A percentile compares a stretch with the other conserved stretches of the same genome.
Conservation (phyloP, 2,797 vertebrate species). For the Lacerta agilis region DNA sequence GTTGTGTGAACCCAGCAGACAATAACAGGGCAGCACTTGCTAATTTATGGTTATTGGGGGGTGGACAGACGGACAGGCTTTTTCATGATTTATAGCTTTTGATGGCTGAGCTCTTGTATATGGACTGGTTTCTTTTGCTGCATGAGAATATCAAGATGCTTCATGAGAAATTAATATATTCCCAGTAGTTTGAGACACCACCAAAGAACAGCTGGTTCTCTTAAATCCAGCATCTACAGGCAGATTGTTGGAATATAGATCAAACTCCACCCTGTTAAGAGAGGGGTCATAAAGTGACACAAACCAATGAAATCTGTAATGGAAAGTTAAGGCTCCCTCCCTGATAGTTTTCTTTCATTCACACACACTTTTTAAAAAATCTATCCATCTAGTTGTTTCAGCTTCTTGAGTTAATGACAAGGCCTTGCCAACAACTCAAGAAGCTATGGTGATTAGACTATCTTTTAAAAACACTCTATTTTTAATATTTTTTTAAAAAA, state of each 20-base stretch:
- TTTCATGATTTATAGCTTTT: not conserved
- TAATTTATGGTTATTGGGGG: conserved; percentile 25
- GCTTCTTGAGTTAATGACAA: not conserved
- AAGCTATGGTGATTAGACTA: not conserved
- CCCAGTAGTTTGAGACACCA: not conserved
- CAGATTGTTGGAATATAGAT: conserved; percentile 19
- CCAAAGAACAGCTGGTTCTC: conserved; percentile 11
- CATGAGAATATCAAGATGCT: conserved; percentile 9
- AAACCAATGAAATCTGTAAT: not conserved
- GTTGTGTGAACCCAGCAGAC: conserved; percentile 23
- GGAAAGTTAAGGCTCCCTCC: conserved; percentile 1
- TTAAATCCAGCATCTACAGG: conserved; percentile 19
- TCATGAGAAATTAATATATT: conserved; percentile 27
- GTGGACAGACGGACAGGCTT: not conserved
- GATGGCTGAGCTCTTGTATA: not conserved
- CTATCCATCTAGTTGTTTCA: too few relatives aligned
- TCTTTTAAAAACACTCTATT: not conserved
- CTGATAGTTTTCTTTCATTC: not conserved
- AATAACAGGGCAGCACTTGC: conserved; percentile 24
- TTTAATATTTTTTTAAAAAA: not conserved
- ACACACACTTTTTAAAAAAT: not conserved
- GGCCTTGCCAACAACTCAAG: not conserved
- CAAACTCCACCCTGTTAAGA: not conserved
- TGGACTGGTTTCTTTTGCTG: conserved; percentile 1
- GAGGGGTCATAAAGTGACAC: not conserved